A percentile compares a stretch with the other conserved stretches of the same genome.
phyloP scores from a whole-genome alignment of 2,113 vertebrate genomes.

The Cromileptes altivelis region DNA sequence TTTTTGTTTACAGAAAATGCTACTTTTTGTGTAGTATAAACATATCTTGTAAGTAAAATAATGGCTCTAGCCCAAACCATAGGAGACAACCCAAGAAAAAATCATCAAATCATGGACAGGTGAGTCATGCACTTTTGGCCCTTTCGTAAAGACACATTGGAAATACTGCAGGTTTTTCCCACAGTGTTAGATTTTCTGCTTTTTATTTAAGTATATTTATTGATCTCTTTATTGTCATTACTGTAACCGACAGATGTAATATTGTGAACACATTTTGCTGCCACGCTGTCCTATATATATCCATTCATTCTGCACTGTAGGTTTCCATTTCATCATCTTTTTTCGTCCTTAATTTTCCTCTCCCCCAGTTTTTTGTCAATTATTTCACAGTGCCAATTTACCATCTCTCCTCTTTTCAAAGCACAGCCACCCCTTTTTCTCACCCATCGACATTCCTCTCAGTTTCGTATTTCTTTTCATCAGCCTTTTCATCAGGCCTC shows the following conservation, averaged over 20 bases:
- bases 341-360: not conserved
- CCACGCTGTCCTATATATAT: not conserved
- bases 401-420: conserved; percentile 20
- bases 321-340: not conserved
- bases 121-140: not conserved
- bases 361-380: not conserved
- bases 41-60: not conserved
- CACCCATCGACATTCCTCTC: conserved; percentile 9
- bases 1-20: too few species aligned
- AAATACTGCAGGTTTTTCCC: not conserved
- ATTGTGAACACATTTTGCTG: not conserved
- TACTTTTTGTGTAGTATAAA: not conserved
- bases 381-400: conserved; percentile 31
- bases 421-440: conserved; percentile 7
- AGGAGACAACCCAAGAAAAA: not conserved
- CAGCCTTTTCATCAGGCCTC: conserved; percentile 31
- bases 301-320: not conserved
- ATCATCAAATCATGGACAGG: not conserved
- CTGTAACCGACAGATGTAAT: not conserved
- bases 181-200: not conserved
- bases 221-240: not conserved
- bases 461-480: conserved; percentile 46
- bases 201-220: not conserved
- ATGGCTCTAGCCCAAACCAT: not conserved
- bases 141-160: not conserved